Base-by-base conservation (phyloP, 2,113 vertebrate species). In the Natator depressus region DNA sequence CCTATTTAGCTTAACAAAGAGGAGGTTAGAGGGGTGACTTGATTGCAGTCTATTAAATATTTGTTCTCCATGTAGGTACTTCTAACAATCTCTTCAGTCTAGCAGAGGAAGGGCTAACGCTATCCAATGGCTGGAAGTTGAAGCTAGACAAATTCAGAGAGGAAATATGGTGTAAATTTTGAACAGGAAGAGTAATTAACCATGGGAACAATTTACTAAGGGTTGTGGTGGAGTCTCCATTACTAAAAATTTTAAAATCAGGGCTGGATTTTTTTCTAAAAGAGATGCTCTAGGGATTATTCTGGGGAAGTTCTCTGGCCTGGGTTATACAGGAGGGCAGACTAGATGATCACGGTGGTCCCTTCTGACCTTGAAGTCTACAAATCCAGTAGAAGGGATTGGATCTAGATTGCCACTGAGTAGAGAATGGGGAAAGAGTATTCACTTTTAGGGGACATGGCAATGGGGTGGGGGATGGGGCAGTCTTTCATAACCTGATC, bases 271-370 rank as follows among this genome's bases (percentile, higher is more conserved):
- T 62, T 62, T 62, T 62, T 62, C 57, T 62, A 31, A 62, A 29
- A 31, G 57, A 31, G 3, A 12, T 14, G 57, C 57, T 62, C 57
- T 62, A 14, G 57, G 57, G 29, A 62, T 62, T 31, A 31, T 62
- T 62, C 13, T 62, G 57, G 29, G 57, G 29, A 29, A 62, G 57
- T 31, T 29, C 57, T 62, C 29, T 62, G 27, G 29, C 57, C 27
- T 62, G 57, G 5, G 12, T 29, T 19, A 27, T 0, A 0, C 10
- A 8, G 5, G 83, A 22, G 11, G 25, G 6, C 55, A 19, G 53
- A 19, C 35, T 87, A 59, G n/a, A 69, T 29, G 17, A 54, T 49
- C 50, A 57, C 54, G 14, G 89, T n/a, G 59, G 38, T 47, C 83
- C 17, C 9, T 49, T 62, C 76, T 92, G n/a, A 47, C 38, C n/a